Percentiles rank a stretch among this genome's conserved stretches.
phyloP scores from a whole-genome alignment of 2,888 invertebrate genomes.

The Graphium colonna region DNA sequence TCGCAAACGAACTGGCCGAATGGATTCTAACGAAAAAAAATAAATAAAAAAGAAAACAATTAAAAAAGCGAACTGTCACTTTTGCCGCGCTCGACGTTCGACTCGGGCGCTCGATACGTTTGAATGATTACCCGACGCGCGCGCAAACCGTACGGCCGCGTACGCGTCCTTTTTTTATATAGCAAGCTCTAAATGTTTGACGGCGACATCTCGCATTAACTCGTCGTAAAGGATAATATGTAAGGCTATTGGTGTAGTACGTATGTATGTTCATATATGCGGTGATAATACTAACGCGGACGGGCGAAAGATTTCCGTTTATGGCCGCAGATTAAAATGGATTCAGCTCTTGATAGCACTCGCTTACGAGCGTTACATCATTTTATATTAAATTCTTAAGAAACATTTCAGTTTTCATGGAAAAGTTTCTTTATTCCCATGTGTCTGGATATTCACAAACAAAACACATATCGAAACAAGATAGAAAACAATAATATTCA shows the following conservation, averaged over 20 bases:
- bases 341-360: constrained; percentile 64
- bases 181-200: constrained; percentile 68
- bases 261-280: constrained; percentile 22
- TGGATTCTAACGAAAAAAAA: constrained; percentile 22
- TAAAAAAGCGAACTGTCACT: constrained; percentile 47
- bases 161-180: constrained; percentile 72
- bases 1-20: constrained; percentile 15
- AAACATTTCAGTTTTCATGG: constrained; percentile 23
- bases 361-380: constrained; percentile 56
- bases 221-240: constrained; percentile 75
- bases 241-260: constrained; percentile 62
- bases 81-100: constrained; percentile 64
- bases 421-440: not conserved
- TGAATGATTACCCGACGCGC: constrained; percentile 65
- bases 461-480: too few species aligned
- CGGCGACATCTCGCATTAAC: constrained; percentile 68
- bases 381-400: constrained; percentile 31
- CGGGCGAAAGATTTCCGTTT: constrained; percentile 73
- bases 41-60: constrained; percentile 4
- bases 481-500: too few species aligned
- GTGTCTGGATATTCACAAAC: too few species aligned
- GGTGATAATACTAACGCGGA: constrained; percentile 55
- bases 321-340: constrained; percentile 67
- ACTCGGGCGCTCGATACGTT: constrained; percentile 55
- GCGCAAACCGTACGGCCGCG: constrained; percentile 48